Evolutionary conservation across 2,888 invertebrate genomes (phyloP).

Genomic region (Aporophyla nigra): DNA sequence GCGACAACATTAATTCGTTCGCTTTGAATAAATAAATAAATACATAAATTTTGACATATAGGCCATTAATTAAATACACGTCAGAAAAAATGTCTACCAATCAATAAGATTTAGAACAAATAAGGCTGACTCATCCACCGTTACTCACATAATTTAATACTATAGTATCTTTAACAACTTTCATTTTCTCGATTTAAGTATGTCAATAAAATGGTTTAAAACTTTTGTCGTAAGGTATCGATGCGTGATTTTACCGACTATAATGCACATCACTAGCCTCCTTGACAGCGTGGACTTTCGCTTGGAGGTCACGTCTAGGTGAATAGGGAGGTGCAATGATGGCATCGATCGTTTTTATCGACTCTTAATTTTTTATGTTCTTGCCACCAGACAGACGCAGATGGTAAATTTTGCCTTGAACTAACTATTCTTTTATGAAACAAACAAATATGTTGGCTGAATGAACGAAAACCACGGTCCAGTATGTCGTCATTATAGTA

Average conservation of each 20-base stretch:
- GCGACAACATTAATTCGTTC: too few species aligned
- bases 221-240: constrained; percentile 47
- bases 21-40: background rate
- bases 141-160: constrained; percentile 31
- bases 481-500: background rate
- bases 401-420: background rate
- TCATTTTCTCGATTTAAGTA: constrained; percentile 54
- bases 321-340: constrained; percentile 67
- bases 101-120: constrained; percentile 2
- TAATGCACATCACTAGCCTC: constrained; percentile 74
- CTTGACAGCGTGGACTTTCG: constrained; percentile 80
- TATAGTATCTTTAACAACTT: constrained; percentile 46
- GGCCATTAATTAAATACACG: background rate
- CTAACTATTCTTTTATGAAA: background rate
- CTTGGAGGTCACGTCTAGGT: constrained; percentile 77
- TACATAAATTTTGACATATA: background rate
- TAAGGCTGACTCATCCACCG: constrained; percentile 39
- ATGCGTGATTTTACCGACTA: constrained; percentile 42
- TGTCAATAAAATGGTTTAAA: constrained; percentile 50
- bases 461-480: background rate
- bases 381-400: too few species aligned
- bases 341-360: constrained; percentile 36
- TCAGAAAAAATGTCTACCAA: constrained; percentile 16
- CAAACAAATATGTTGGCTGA: background rate
- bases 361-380: background rate